phyloP scores from a whole-genome alignment of 2,888 invertebrate genomes.

The Dysmachus trigonus region DNA sequence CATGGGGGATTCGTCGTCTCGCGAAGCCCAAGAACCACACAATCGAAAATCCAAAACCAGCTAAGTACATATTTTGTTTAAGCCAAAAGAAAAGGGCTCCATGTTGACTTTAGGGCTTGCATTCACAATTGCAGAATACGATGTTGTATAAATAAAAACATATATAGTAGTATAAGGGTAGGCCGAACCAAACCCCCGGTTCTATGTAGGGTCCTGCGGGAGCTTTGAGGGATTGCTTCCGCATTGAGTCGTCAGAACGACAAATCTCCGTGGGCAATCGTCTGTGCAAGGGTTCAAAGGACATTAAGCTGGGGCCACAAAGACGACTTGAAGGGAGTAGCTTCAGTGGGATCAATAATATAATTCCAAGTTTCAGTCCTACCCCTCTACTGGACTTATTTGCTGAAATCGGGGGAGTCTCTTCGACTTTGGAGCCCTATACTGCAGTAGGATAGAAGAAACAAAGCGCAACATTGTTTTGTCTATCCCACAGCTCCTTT shows the following conservation, averaged over 20 bases:
- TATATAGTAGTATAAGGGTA: no score
- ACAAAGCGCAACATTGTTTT: conserved; percentile 4
- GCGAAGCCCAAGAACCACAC: background rate
- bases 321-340: background rate
- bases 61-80: background rate
- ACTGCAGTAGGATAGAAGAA: no score
- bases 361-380: background rate
- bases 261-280: conserved; percentile 32
- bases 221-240: conserved; percentile 36
- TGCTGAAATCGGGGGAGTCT: background rate
- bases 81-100: background rate
- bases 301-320: background rate
- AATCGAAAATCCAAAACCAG: conserved; percentile 20
- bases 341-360: conserved; percentile 9
- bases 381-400: background rate
- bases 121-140: background rate
- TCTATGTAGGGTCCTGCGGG: background rate
- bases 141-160: background rate
- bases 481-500: background rate
- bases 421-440: conserved; percentile 4
- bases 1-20: background rate
- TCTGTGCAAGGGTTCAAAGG: conserved; percentile 29
- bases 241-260: background rate
- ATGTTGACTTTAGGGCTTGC: conserved; percentile 16
- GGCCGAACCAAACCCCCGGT: background rate